phyloP scores from a whole-genome alignment of 2,888 invertebrate genomes.

The Hermaeophaga mercurialis region DNA sequence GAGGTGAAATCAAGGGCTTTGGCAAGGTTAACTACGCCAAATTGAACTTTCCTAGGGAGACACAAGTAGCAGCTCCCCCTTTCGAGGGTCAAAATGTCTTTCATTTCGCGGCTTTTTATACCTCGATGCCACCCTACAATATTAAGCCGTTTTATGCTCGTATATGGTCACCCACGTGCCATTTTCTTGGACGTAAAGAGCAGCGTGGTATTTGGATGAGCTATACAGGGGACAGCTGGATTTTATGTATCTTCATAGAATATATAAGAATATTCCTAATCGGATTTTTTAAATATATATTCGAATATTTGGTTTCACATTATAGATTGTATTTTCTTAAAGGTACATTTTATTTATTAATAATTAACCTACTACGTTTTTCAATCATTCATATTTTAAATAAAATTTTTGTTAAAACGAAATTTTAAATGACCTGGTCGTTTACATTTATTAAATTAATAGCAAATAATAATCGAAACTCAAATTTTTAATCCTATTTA shows the following conservation, averaged over 20 bases:
- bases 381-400: no score
- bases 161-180: conserved; percentile 40
- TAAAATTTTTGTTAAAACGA: no score
- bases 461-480: no score
- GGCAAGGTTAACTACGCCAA: conserved; percentile 52
- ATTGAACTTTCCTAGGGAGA: conserved; percentile 48
- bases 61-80: conserved; percentile 43
- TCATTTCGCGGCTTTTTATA: conserved; percentile 54
- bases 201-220: conserved; percentile 38
- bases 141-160: conserved; percentile 44
- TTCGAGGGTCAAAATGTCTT: conserved; percentile 52
- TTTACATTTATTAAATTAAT: no score
- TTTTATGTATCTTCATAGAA: background rate
- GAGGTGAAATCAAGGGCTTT: conserved; percentile 36
- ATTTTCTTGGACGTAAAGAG: conserved; percentile 42
- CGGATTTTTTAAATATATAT: no score
- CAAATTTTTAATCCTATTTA: no score
- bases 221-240: background rate
- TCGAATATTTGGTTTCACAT: no score
- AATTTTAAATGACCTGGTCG: no score
- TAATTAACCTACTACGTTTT: no score
- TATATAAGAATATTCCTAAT: no score
- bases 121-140: conserved; percentile 39
- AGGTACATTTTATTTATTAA: no score
- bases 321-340: no score